These are phyloP conservation scores for Ligdia adustata DNA, from an alignment of 2,888 invertebrate genomes.

Conservation along the genomic window DNA sequence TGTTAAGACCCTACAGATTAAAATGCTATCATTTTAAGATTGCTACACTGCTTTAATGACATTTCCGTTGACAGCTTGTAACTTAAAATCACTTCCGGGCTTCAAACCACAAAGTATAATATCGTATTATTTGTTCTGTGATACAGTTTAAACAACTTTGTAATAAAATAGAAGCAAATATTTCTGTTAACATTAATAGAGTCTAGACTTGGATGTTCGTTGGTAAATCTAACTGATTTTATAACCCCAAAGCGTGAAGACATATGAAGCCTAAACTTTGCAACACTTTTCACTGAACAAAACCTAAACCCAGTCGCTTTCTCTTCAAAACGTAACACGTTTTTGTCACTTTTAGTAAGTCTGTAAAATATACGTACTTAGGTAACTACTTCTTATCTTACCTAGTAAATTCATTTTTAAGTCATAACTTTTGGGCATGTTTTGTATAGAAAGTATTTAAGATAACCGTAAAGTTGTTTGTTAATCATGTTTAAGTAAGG, in stretches of 20 bases:
- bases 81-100: not conserved
- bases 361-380: not conserved
- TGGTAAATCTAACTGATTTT: not conserved
- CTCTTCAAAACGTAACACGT: not conserved
- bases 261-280: not conserved
- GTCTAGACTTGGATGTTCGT: too few species aligned
- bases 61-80: conserved; percentile 5
- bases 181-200: not conserved
- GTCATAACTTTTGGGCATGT: too few species aligned
- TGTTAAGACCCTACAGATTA: too few species aligned
- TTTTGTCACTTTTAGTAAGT: not conserved
- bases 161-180: too few species aligned
- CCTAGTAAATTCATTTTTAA: too few species aligned
- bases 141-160: too few species aligned
- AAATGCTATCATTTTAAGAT: conserved; percentile 10
- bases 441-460: too few species aligned
- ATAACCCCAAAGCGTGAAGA: not conserved
- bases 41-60: conserved; percentile 6
- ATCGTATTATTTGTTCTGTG: not conserved
- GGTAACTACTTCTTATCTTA: too few species aligned
- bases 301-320: not conserved
- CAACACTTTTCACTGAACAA: not conserved
- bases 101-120: not conserved
- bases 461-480: too few species aligned
- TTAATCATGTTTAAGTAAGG: too few species aligned